Percentiles rank a stretch among this genome's conserved stretches.
phyloP scores from a whole-genome alignment of 2,113 vertebrate species.

The Phainopepla nitens region DNA sequence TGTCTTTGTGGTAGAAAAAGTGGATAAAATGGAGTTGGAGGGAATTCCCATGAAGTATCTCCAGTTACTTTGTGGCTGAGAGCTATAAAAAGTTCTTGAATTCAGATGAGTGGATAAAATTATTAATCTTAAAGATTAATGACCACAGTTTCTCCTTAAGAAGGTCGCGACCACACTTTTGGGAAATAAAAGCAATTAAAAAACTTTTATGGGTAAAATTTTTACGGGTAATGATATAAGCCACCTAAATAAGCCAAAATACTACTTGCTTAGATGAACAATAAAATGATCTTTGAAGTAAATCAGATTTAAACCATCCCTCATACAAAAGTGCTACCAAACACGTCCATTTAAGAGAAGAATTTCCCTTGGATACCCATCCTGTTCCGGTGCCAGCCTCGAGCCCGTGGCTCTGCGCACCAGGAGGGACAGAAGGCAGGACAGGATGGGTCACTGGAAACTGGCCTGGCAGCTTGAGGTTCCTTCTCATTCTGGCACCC shows the following conservation, averaged over 20 bases:
- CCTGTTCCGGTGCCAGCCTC: neutral
- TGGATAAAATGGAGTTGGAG: accelerated
- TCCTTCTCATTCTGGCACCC: neutral
- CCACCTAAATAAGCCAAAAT: neutral
- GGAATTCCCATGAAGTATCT: neutral
- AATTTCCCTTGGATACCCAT: neutral
- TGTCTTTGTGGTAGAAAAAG: neutral
- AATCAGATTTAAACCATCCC: neutral
- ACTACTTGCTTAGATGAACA: neutral
- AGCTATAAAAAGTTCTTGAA: neutral
- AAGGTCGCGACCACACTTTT: neutral
- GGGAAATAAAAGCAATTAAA: neutral
- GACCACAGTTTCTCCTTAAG: neutral
- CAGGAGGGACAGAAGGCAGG: neutral
- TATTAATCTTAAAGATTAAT: neutral
- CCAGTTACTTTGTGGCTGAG: neutral
- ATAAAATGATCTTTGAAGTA: neutral
- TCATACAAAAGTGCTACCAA: neutral
- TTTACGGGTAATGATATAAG: neutral
- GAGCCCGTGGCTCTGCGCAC: accelerated
- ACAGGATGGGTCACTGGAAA: neutral
- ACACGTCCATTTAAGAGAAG: neutral
- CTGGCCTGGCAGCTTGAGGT: neutral
- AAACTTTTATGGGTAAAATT: neutral
- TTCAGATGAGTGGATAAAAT: neutral